phyloP scores from a whole-genome alignment of 1,140 invertebrate genomes.

The Triops cancriformis region DNA sequence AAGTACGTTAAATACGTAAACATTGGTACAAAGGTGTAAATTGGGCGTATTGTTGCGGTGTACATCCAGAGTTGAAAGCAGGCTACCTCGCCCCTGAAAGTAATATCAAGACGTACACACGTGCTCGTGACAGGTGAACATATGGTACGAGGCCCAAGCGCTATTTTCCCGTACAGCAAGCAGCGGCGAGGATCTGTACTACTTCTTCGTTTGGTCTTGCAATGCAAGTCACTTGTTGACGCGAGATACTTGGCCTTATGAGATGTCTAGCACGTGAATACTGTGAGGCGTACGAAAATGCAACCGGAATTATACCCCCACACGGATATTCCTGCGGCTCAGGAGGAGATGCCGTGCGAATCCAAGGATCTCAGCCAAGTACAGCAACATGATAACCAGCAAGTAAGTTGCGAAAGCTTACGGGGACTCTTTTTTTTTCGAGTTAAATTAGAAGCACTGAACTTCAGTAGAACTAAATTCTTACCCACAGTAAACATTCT shows the following conservation, averaged over 20 bases:
- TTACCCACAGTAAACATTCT: no score
- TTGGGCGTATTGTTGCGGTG: neutral
- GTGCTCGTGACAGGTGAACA: neutral
- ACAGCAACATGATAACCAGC: conserved; percentile 9
- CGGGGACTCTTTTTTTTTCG: neutral
- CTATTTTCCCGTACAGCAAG: neutral
- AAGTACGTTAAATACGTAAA: neutral
- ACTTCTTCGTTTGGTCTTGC: neutral
- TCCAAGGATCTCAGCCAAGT: conserved; percentile 8
- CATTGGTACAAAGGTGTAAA: no score
- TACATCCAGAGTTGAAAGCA: neutral
- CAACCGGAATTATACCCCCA: conserved; percentile 1
- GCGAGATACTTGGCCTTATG: neutral
- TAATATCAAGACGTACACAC: neutral
- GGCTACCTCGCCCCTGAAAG: neutral
- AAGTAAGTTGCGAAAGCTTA: neutral
- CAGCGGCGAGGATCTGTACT: no score
- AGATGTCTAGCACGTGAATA: neutral
- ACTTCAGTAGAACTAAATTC: no score
- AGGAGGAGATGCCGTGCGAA: neutral
- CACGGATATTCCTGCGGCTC: conserved; percentile 2
- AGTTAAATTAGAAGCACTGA: neutral
- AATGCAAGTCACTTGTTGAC: neutral
- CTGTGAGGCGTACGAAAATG: neutral
- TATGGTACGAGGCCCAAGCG: neutral